These are phyloP conservation scores for Drosophila subpulchrella DNA, from an alignment of 1,140 invertebrate species.

Conservation along the genomic window DNA sequence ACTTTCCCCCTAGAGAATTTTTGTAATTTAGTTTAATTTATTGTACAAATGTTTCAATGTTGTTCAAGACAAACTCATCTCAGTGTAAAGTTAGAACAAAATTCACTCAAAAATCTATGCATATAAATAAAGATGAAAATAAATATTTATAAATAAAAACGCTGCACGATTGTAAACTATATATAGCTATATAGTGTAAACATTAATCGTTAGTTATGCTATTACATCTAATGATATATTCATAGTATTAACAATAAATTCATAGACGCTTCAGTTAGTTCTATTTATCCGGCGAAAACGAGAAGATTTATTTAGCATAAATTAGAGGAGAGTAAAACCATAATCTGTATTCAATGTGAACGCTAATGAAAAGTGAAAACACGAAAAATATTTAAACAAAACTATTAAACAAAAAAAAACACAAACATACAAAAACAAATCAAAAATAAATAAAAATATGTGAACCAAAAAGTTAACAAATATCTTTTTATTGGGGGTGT, in stretches of 20 bases:
- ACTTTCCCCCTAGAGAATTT: constrained; percentile 52
- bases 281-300: constrained; percentile 64
- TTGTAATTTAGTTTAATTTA: constrained; percentile 67
- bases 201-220: constrained; percentile 67
- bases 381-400: constrained; percentile 54
- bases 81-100: constrained; percentile 76
- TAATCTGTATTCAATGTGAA: constrained; percentile 69
- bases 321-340: constrained; percentile 47
- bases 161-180: constrained; percentile 62
- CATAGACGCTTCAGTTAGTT: constrained; percentile 81
- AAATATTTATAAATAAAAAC: constrained; percentile 26
- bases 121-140: constrained; percentile 11
- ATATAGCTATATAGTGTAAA: constrained; percentile 49
- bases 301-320: constrained; percentile 50
- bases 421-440: constrained; percentile 49
- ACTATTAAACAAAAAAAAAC: constrained; percentile 47
- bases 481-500: constrained; percentile 8
- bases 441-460: constrained; percentile 71
- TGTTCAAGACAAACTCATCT: constrained; percentile 75
- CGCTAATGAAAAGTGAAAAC: constrained; percentile 38
- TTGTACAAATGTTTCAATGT: constrained; percentile 77
- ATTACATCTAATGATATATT: constrained; percentile 65
- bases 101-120: constrained; percentile 47
- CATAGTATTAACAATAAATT: constrained; percentile 78
- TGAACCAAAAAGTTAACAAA: constrained; percentile 52